These are phyloP conservation scores for Hetaerina americana DNA, from an alignment of 1,140 invertebrate species.

Conservation along the genomic window DNA sequence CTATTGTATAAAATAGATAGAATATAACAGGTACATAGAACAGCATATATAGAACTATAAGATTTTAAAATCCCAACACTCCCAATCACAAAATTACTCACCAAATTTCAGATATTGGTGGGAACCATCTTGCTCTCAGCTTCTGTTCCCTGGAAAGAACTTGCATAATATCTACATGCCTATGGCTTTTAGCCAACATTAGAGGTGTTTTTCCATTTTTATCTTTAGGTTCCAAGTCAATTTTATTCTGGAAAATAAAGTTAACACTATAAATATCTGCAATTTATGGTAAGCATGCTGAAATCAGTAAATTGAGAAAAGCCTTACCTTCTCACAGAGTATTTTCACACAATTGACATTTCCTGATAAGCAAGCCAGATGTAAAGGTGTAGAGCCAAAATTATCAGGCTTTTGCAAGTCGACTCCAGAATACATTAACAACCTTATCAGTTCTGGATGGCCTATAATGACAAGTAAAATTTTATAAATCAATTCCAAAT, in stretches of 20 bases:
- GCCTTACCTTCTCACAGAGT: constrained; percentile 67
- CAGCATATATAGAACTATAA: no score
- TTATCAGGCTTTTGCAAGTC: constrained; percentile 80
- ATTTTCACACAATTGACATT: constrained; percentile 67
- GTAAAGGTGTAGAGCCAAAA: constrained; percentile 84
- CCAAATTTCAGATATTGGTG: constrained; percentile 75
- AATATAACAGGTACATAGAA: no score
- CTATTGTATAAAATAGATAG: no score
- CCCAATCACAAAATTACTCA: constrained; percentile 24
- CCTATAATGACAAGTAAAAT: constrained; percentile 27
- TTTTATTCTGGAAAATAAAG: constrained; percentile 47
- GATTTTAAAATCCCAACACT: no score
- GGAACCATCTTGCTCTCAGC: constrained; percentile 66
- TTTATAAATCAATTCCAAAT: background rate
- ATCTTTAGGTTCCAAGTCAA: constrained; percentile 70
- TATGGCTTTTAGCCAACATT: constrained; percentile 72
- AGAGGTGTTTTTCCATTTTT: constrained; percentile 85
- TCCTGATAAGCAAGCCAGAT: constrained; percentile 81
- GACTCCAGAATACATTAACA: constrained; percentile 82
- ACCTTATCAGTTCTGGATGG: constrained; percentile 68
- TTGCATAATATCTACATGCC: constrained; percentile 69
- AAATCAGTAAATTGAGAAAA: background rate
- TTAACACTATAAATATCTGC: background rate
- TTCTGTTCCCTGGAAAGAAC: constrained; percentile 68
- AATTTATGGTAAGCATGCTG: background rate